Evolutionary conservation across 2,888 invertebrate genomes (phyloP), one percentile per base, ranked within the genome.

Genomic region (Busseola fusca): DNA sequence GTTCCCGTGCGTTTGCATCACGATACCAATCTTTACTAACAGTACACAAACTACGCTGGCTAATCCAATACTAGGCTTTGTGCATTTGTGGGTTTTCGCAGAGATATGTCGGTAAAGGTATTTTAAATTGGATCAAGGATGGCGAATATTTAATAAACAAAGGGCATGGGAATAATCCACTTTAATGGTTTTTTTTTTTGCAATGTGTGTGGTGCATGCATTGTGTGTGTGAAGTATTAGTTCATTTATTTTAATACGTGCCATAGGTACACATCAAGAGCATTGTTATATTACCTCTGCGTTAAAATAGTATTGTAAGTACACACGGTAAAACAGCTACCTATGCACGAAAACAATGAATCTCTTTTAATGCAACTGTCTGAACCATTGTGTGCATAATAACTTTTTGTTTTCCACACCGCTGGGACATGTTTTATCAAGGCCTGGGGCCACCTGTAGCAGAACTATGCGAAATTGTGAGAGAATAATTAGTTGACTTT

Each of bases 1-100:
- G 88, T 94, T 93, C 21, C 93, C 94, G 93, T 94, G 95, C 88
- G 94, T 90, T 87, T 94, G 93, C 95, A 95, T 95, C 91, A 90
- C 93, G 91, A 84, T 84, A 82, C 90, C 84, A 85, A 86, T 89
- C 90, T 88, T 86, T 85, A 93, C 94, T 93, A 89, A 91, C 91
- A 86, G 85, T 84, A 85, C 87, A 88, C 89, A 87, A 89, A 87
- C 87, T 87, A 85, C 84, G 84, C 83, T 84, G 88, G 87, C 89
- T 95, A 95, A 95, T 95, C 93, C 91, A 92, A 93, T 93, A 92
- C 90, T 87, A 84, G 92, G 93, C 91, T 91, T 93, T 88, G 87
- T 84, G 92, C 94, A 95, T 93, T 95, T 94, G 90, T 86, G 83
- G 80, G 95, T 91, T 85, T 94, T 96, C 95, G 80, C 85, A 80